A percentile compares a stretch with the other conserved stretches of the same genome.
Evolutionary conservation across 2,113 vertebrate genomes (phyloP).

Genomic region (Scolopax mira): DNA sequence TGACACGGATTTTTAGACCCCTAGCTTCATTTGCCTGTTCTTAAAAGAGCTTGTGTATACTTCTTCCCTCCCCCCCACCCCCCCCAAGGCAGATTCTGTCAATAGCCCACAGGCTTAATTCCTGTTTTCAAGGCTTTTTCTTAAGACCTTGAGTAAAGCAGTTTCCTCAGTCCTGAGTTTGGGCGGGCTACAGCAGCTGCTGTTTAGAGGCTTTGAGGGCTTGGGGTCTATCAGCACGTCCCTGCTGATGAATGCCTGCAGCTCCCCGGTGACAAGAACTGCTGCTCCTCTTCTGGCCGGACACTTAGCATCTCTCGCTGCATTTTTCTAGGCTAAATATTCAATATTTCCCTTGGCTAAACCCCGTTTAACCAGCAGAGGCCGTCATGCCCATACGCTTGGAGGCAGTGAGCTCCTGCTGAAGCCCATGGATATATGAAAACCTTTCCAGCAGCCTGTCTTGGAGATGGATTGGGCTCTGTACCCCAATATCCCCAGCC

Average conservation of each 20-base stretch:
- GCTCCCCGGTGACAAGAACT: background rate
- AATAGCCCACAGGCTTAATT: background rate
- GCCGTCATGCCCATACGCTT: conserved; percentile 39
- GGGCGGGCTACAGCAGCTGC: too few relatives aligned
- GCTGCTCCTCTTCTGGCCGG: background rate
- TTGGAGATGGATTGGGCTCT: background rate
- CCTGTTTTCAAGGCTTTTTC: background rate
- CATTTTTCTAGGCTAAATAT: accelerated
- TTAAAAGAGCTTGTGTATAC: background rate
- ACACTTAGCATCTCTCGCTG: accelerated
- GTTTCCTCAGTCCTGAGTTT: background rate
- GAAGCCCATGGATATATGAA: accelerated
- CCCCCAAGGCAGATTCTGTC: background rate
- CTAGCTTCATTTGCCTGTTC: background rate
- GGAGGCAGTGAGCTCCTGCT: background rate
- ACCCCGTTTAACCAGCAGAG: conserved; percentile 34
- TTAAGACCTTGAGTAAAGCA: accelerated
- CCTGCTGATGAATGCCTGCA: background rate
- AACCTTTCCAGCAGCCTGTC: background rate
- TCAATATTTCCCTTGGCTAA: background rate
- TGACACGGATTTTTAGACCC: background rate
- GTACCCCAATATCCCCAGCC: accelerated
- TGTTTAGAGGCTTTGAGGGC: background rate
- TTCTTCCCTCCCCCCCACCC: background rate
- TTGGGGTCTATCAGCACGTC: accelerated